Conservation (phyloP, 2,888 invertebrate species). For the Acleris literana region DNA sequence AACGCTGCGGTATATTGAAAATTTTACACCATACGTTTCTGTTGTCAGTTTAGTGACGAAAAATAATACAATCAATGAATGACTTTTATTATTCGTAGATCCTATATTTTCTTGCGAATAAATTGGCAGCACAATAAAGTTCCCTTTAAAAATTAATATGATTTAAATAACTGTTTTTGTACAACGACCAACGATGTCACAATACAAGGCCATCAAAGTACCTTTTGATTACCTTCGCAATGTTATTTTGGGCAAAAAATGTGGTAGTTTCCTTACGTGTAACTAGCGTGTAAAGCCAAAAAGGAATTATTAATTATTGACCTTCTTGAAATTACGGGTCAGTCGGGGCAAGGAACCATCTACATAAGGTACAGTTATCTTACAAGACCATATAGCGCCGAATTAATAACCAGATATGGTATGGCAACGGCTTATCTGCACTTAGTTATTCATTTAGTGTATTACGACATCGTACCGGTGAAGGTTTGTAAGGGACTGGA, state of each 20-base stretch:
- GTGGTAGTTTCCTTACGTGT: neutral
- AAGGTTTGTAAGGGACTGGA: no score
- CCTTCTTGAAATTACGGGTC: neutral
- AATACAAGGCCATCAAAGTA: neutral
- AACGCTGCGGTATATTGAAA: no score
- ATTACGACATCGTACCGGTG: no score
- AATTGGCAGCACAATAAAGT: neutral
- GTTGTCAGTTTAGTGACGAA: neutral
- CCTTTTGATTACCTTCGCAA: slow-evolving; percentile 6
- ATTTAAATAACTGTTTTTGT: neutral
- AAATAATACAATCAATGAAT: neutral
- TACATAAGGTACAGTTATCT: neutral
- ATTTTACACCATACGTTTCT: slow-evolving; percentile 33
- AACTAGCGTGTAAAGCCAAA: neutral
- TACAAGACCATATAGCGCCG: neutral
- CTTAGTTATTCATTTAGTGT: neutral
- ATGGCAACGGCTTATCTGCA: no score
- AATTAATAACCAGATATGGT: neutral
- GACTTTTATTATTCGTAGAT: slow-evolving; percentile 2
- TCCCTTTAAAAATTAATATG: neutral
- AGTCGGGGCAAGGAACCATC: neutral
- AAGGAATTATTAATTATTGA: slow-evolving; percentile 6
- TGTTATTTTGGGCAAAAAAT: neutral
- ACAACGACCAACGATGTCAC: neutral
- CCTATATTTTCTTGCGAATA: neutral